Base-by-base conservation (phyloP, 2,888 invertebrate species). In the Apodemia zela region DNA sequence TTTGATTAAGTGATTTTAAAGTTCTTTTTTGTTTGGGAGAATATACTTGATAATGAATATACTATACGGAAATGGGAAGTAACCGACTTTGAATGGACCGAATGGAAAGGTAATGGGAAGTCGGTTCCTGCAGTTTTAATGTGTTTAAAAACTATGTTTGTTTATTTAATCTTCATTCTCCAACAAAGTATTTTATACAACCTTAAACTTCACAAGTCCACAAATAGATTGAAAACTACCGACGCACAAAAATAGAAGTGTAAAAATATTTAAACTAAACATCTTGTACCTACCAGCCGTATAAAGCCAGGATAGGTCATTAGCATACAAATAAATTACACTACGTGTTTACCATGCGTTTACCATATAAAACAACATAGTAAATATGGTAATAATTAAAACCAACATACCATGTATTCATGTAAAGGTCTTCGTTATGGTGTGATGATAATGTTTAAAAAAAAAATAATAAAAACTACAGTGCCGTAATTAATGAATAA, bases 331-430 rank as follows among this genome's bases (percentile, higher is more conserved):
- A 54, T 54, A 54, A 54, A 54, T 54, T 13, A 54, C 51, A 25
- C 25, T 25, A 54, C 54, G 21, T 21, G 21, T n/a, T n/a, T n/a
- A 54, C 13, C 54, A 21, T 21, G 25, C 21, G 13, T 13, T 54
- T 15, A 25, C 54, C 25, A 25, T 54, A 54, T 54, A 25, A 25
- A 54, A 54, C 25, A 21, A 54, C 13, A 25, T 54, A 18, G 51
- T 11, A 54, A 54, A 25, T 54, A 54, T 54, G 54, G 21, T 15
- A 21, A 21, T 21, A 54, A 54, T 54, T 54, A 54, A 54, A 25
- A 54, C 13, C 54, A 54, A 54, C 54, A 54, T 15, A 54, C 54
- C 21, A 21, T 21, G 54, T 25, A 25, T 7, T 25, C 10, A 42
- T 42, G 21, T 21, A 25, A 54, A 54, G 25, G 54, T 25, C 25